A percentile compares a stretch with the other conserved stretches of the same genome.
phyloP scores from a whole-genome alignment of 2,797 vertebrate genomes.

The Scomberomorus guttatus region DNA sequence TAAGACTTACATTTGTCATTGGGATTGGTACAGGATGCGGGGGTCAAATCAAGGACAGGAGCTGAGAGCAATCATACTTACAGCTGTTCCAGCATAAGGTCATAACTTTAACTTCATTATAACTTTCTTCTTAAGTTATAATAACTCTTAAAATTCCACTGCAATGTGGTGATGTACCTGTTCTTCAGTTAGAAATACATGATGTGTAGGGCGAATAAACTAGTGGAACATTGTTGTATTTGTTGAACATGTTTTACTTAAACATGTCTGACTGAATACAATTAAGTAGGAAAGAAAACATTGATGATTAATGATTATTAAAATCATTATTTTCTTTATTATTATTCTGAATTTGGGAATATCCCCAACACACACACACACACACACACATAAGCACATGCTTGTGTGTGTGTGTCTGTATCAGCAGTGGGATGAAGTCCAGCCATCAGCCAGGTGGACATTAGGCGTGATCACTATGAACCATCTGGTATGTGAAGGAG shows the following conservation, averaged over 20 bases:
- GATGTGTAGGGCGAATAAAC: neutral
- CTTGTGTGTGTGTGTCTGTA: neutral
- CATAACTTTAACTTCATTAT: neutral
- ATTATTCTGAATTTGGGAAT: neutral
- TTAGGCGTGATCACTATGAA: slow-evolving; percentile 79
- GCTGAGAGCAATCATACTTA: neutral
- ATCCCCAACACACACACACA: neutral
- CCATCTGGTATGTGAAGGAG: slow-evolving; percentile 87
- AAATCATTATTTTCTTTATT: neutral
- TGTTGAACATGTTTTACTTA: neutral
- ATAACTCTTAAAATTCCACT: neutral
- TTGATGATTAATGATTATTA: slow-evolving; percentile 7
- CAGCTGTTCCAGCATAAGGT: neutral
- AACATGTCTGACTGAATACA: neutral
- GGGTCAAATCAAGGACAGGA: neutral
- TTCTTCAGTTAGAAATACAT: neutral
- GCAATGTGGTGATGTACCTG: neutral
- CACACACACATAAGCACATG: neutral
- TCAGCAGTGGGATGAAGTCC: slow-evolving; percentile 66
- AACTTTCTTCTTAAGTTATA: neutral
- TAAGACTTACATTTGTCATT: neutral
- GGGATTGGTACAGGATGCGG: neutral
- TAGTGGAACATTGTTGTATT: neutral
- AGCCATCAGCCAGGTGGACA: slow-evolving; percentile 84
- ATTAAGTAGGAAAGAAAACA: neutral